Percentiles rank a stretch among this genome's conserved stretches.
Conservation (phyloP, 2,113 vertebrate species). For the Ictidomys tridecemlineatus region DNA sequence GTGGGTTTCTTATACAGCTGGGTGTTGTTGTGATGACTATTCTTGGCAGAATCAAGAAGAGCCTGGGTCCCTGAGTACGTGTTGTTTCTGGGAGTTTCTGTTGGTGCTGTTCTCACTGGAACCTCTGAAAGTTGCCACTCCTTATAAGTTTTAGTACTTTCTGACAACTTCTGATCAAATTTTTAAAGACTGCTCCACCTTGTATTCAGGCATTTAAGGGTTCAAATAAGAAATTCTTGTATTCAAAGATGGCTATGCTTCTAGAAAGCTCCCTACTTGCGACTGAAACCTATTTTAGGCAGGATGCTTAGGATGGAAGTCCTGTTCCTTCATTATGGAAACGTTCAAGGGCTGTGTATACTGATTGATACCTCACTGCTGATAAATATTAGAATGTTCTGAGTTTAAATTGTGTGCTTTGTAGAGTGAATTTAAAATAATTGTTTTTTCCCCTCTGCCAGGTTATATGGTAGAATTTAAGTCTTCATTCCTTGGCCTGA, state of each 20-base stretch:
- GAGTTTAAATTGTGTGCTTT: not conserved
- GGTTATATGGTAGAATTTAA: not conserved
- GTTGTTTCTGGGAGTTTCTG: not conserved
- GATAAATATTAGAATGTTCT: not conserved
- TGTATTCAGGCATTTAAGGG: not conserved
- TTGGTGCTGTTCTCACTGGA: not conserved
- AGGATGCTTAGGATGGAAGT: not conserved
- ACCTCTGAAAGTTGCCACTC: not conserved
- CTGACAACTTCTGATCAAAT: not conserved
- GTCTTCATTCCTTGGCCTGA: not conserved
- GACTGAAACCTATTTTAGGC: not conserved
- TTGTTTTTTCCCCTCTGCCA: not conserved
- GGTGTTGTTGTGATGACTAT: not conserved
- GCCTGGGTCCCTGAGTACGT: not conserved
- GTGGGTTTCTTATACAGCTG: not conserved
- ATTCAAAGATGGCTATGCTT: not conserved
- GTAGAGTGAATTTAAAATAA: not conserved
- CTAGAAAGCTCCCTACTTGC: not conserved
- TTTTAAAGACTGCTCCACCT: not conserved
- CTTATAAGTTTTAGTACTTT: not conserved
- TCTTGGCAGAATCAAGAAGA: not conserved
- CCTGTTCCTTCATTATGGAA: not conserved
- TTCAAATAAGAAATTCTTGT: slow-evolving; percentile 3
- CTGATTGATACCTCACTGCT: not conserved
- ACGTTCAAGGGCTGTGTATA: not conserved